These are phyloP conservation scores for Adrianichthys oophorus DNA, from an alignment of 2,797 vertebrate species.

Conservation along the genomic window DNA sequence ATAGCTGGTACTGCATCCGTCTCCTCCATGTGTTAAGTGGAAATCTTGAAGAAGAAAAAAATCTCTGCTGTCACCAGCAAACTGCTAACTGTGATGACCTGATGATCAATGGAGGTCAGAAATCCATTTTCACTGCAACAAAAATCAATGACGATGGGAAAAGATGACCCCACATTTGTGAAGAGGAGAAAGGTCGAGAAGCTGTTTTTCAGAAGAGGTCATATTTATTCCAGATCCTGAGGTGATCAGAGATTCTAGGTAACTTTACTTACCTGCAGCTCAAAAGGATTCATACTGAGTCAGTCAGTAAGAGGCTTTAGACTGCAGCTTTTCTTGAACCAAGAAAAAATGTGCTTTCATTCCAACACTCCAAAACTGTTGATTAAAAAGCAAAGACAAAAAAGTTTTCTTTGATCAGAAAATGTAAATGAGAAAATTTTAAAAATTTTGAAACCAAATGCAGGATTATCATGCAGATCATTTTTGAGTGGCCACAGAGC, in stretches of 20 bases:
- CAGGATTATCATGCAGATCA: no score
- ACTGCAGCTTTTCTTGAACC: background rate
- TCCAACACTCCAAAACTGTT: background rate
- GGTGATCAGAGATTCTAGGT: background rate
- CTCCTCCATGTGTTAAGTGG: conserved; percentile 13
- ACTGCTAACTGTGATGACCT: conserved; percentile 13
- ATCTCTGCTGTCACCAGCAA: background rate
- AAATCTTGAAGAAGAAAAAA: conserved; percentile 14
- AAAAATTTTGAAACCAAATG: no score
- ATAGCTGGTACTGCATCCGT: conserved; percentile 34
- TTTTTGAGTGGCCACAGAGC: no score
- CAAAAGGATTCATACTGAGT: background rate
- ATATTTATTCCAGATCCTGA: background rate
- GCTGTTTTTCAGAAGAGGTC: background rate
- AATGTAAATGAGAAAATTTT: no score
- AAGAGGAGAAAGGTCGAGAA: background rate
- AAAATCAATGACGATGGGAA: conserved; percentile 4
- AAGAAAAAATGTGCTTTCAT: background rate
- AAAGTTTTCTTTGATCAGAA: no score
- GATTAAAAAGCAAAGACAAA: background rate
- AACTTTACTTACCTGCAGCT: background rate
- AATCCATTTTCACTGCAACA: conserved; percentile 16
- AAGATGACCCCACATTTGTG: conserved; percentile 3
- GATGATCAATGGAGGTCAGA: conserved; percentile 42
- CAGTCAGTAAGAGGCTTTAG: background rate